Conservation (phyloP, 30 jellyfish, hydroid and myxozoan species). For the Aurelia aurita complex sp. Pacific region DNA sequence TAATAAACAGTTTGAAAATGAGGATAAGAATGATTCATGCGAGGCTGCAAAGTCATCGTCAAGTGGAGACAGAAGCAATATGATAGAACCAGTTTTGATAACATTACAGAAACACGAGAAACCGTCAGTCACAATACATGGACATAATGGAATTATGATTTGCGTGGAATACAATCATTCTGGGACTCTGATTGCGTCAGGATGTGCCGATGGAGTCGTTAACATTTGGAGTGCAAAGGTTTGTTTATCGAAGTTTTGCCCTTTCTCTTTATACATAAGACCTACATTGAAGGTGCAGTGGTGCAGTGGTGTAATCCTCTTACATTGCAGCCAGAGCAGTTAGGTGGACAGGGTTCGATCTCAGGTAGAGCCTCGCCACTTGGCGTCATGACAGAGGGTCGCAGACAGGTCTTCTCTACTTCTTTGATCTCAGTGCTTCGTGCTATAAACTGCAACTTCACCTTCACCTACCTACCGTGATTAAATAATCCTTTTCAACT, state of each 20-base stretch:
- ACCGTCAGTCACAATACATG: conserved; percentile 25
- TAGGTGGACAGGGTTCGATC: no score
- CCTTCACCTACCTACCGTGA: no score
- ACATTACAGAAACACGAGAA: conserved; percentile 28
- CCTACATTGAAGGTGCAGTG: no score
- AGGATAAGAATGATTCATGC: background rate
- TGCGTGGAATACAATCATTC: conserved; percentile 60
- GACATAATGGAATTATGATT: conserved; percentile 52
- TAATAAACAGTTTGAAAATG: conserved; percentile 11
- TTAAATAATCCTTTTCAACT: no score
- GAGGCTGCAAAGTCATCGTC: background rate
- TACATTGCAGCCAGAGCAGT: no score
- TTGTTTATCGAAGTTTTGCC: background rate
- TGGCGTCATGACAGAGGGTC: no score
- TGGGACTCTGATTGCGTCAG: conserved; percentile 71
- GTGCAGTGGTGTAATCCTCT: no score
- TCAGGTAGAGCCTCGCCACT: no score
- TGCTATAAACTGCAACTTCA: no score
- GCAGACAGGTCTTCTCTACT: no score
- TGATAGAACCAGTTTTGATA: conserved; percentile 9
- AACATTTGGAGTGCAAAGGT: conserved; percentile 56
- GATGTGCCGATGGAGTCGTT: conserved; percentile 77
- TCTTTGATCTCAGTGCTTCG: no score
- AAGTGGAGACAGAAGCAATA: background rate
- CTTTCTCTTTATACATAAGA: no score